Evolutionary conservation across 2,113 vertebrate genomes (phyloP).

Genomic region (Dinomys branickii): DNA sequence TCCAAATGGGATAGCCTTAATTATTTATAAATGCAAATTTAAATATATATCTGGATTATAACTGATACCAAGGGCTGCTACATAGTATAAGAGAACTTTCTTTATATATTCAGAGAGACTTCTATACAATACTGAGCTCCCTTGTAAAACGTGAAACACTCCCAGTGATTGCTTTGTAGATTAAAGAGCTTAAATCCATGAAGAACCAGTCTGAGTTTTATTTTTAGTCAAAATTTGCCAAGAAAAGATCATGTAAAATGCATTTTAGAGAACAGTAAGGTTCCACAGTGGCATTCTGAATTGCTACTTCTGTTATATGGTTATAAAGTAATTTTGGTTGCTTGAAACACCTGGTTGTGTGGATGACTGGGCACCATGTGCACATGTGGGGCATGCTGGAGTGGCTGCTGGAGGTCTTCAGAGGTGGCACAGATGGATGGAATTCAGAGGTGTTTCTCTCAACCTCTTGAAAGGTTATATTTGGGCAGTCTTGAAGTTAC

Average conservation of each 20-base stretch:
- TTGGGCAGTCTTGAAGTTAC: background rate
- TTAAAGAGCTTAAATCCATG: background rate
- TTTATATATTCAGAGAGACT: background rate
- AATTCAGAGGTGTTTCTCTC: background rate
- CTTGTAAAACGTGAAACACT: background rate
- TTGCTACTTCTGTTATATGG: background rate
- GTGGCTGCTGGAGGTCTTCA: background rate
- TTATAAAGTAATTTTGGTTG: background rate
- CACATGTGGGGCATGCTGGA: background rate
- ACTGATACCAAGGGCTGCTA: background rate
- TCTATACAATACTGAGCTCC: background rate
- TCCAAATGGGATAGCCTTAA: background rate
- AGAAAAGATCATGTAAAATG: background rate
- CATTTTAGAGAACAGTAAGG: background rate
- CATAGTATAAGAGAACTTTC: background rate
- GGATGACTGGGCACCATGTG: background rate
- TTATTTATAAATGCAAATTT: conserved; percentile 10
- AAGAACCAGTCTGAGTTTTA: background rate
- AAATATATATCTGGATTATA: background rate
- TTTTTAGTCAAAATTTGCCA: background rate
- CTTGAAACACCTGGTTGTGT: background rate
- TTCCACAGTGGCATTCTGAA: background rate
- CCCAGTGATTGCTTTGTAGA: background rate
- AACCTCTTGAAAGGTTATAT: background rate
- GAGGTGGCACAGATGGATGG: background rate